phyloP scores from a whole-genome alignment of 2,888 invertebrate species.

The Mythimna pallens region DNA sequence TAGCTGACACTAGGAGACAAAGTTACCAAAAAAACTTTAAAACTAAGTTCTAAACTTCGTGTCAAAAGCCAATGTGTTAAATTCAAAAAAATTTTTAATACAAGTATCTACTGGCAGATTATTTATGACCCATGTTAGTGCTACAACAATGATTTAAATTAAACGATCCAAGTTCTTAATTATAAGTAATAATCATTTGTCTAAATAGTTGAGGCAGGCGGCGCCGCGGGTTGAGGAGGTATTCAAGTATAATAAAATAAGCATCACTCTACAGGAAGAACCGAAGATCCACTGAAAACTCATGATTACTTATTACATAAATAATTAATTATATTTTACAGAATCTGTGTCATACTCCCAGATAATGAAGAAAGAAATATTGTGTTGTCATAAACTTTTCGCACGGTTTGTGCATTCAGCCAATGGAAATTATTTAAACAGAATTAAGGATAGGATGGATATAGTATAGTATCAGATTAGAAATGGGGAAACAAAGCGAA shows the following conservation, averaged over 20 bases:
- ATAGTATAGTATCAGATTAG: no score
- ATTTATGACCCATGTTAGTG: constrained; percentile 5
- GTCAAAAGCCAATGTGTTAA: neutral
- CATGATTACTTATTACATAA: neutral
- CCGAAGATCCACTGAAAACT: constrained; percentile 7
- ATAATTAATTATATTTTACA: no score
- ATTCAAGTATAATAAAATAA: constrained; percentile 51
- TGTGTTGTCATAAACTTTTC: neutral
- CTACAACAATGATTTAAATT: constrained; percentile 40
- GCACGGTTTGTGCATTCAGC: no score
- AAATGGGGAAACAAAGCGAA: no score
- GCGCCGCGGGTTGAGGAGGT: constrained; percentile 44
- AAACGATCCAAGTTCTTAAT: constrained; percentile 47
- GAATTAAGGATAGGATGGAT: no score
- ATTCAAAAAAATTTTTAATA: neutral
- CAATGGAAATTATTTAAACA: no score
- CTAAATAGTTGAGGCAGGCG: constrained; percentile 49
- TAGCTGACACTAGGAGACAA: neutral
- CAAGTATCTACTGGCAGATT: neutral
- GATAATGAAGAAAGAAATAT: neutral
- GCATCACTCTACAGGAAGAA: constrained; percentile 4
- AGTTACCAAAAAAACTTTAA: neutral
- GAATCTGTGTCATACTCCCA: neutral
- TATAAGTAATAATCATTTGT: constrained; percentile 58
- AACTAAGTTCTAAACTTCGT: neutral